phyloP scores from a whole-genome alignment of 2,888 invertebrate species.

The Augiades crinisus region DNA sequence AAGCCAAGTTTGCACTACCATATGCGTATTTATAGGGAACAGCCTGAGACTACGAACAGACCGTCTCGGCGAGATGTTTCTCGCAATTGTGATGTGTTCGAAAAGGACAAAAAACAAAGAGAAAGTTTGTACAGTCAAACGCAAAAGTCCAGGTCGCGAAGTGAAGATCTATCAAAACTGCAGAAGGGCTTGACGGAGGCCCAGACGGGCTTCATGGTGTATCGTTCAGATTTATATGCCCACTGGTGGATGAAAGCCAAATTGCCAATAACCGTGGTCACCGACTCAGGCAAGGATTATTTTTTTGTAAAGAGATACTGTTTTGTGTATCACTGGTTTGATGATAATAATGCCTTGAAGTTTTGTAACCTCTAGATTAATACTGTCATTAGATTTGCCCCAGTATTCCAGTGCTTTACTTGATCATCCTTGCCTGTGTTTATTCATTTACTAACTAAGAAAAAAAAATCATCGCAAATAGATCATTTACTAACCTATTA shows the following conservation, averaged over 20 bases:
- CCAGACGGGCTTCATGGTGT: slow-evolving; percentile 80
- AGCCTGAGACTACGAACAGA: slow-evolving; percentile 48
- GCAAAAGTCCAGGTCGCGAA: slow-evolving; percentile 67
- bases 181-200: slow-evolving; percentile 65
- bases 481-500: slow-evolving; percentile 67
- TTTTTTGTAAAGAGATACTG: slow-evolving; percentile 80
- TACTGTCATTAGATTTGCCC: slow-evolving; percentile 73
- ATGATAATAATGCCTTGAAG: slow-evolving; percentile 77
- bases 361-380: slow-evolving; percentile 78
- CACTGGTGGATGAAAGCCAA: slow-evolving; percentile 97
- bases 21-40: slow-evolving; percentile 74
- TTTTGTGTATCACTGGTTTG: slow-evolving; percentile 79
- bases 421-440: slow-evolving; percentile 83
- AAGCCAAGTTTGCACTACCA: slow-evolving; percentile 77
- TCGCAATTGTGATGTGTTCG: slow-evolving; percentile 60
- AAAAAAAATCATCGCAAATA: slow-evolving; percentile 66
- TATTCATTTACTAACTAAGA: slow-evolving; percentile 77
- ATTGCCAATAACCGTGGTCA: slow-evolving; percentile 84
- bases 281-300: slow-evolving; percentile 82
- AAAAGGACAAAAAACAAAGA: slow-evolving; percentile 47
- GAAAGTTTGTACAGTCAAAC: slow-evolving; percentile 40
- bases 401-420: slow-evolving; percentile 81
- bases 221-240: slow-evolving; percentile 92
- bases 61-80: slow-evolving; percentile 54
- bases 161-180: slow-evolving; percentile 71